Base-by-base conservation (phyloP, 2,888 invertebrate species). In the Acutogordius australiensis region DNA sequence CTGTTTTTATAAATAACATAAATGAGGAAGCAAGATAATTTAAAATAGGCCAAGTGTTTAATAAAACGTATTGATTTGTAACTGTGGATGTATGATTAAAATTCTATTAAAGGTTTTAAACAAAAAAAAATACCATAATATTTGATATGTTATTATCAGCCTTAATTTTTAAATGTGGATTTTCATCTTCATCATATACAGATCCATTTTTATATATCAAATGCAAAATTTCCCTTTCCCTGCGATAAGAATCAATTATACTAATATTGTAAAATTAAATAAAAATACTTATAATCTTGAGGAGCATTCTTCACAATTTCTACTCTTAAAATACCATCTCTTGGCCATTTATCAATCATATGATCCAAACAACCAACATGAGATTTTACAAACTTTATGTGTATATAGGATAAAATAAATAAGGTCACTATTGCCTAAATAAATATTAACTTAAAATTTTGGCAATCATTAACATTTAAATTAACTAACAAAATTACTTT, bases 401-500 rank as follows among this genome's bases (percentile, higher is more conserved):
- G 97, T 68, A 97, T 86, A 70, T 94, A 94, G 58, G 84, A 81
- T 66, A 94, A 76, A 59, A 87, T 81, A 68, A 84, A 82, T 72
- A 97, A 82, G 60, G 87, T 84, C 60, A 80, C 68, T 64, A 85
- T 71, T 1, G 84, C 84, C 78, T 81, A 75, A 23, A 76, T 18
- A 60, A 8, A 21, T 2, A 4, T 59, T 61, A 70, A 61, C 69
- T 65, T 29, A 57, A 45, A 66, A 61, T 44, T 27, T 13, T 56
- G n/a, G 56, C 27, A 63, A 64, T 37, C 61, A 57, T 27, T 51
- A 30, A 45, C n/a, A 2, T 2, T 37, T 45, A 21, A 63, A 26
- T 62, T 45, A n/a, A n/a, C n/a, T n/a, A n/a, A 37, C 8, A 51
- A 23, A 4, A 23, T 61, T 63, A 82, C 82, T 76, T 82, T 82